Base-by-base conservation (phyloP, 2,113 vertebrate species). In the Podiceps cristatus region DNA sequence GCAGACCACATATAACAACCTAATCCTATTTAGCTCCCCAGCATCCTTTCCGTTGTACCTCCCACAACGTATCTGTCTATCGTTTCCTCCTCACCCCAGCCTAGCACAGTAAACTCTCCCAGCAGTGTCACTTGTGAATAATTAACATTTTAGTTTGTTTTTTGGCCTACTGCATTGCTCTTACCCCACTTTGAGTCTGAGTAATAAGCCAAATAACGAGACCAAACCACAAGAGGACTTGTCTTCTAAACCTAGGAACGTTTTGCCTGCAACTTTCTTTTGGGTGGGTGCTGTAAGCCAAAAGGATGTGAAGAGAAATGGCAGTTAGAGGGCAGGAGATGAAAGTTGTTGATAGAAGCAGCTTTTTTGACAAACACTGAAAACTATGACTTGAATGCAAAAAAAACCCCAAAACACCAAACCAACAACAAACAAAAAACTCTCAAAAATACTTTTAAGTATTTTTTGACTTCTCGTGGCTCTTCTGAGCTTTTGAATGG, bases 401-500 rank as follows among this genome's bases (percentile, higher is more conserved):
- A 69, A 53, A 79, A 84, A 71, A 47, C 5, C 25, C 33, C 33
- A 72, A 50, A 52, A 37, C 33, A 37, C 37, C 37, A 37, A 37
- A 37, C 37, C 37, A 37, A 37, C 37, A 37, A 7, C 37, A 37
- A 37, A 37, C 37, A 37, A 27, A 18, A 35, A 33, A 23, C 18
- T 22, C n/a, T 52, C 13, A 59, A 58, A 86, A 84, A 15, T n/a
- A n/a, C 45, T 64, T 72, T 50, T 15, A 58, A 83, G 71, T 31
- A 37, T 37, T 31, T 18, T 75, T 93, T 69, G 40, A 8, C 29
- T 88, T 92, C 37, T 92, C 47, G 45, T 86, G 66, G 66, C 69
- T 90, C 93, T 91, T 50, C 60, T 68, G 73, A 87, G 74, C 60
- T 69, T 95, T 96, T 66, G 64, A 69, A 13, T 69, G 42, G 79